These are phyloP conservation scores for Columba janthina DNA, from an alignment of 2,113 vertebrate genomes.

Conservation along the genomic window DNA sequence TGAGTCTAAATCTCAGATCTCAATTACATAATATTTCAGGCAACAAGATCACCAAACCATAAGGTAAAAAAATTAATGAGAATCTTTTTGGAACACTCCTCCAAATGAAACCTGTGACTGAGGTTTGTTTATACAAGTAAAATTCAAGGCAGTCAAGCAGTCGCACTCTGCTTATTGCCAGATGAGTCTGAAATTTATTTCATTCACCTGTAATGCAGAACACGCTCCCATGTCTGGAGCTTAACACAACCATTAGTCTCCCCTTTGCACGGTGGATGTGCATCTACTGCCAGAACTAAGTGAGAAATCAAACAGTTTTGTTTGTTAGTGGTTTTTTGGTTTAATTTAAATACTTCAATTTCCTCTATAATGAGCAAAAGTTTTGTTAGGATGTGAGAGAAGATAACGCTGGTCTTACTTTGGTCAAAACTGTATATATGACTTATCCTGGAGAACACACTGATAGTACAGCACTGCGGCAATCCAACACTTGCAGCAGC, in stretches of 20 bases:
- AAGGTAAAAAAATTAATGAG: not conserved
- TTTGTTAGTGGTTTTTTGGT: not conserved
- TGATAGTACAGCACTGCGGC: not conserved
- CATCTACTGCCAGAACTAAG: not conserved
- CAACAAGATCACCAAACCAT: not conserved
- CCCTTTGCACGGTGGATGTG: not conserved
- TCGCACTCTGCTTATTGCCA: not conserved
- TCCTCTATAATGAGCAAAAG: not conserved
- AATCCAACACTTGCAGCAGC: not conserved
- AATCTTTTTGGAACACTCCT: not conserved
- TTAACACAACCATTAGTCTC: not conserved
- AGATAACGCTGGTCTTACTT: not conserved
- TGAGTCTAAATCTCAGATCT: not conserved
- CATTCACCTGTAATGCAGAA: not conserved
- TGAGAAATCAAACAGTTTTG: not conserved
- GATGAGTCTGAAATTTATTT: not conserved
- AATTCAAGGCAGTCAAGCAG: not conserved
- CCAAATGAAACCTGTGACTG: not conserved
- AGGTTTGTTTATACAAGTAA: not conserved
- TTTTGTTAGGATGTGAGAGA: not conserved
- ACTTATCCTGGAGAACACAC: not conserved
- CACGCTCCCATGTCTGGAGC: not conserved
- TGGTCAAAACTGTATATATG: not conserved
- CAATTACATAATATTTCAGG: not conserved
- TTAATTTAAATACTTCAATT: not conserved